These are phyloP conservation scores for Chondrilla cf. caribensis DNA, from an alignment of 37 sponge, comb jelly and placozoan species.

Conservation along the genomic window DNA sequence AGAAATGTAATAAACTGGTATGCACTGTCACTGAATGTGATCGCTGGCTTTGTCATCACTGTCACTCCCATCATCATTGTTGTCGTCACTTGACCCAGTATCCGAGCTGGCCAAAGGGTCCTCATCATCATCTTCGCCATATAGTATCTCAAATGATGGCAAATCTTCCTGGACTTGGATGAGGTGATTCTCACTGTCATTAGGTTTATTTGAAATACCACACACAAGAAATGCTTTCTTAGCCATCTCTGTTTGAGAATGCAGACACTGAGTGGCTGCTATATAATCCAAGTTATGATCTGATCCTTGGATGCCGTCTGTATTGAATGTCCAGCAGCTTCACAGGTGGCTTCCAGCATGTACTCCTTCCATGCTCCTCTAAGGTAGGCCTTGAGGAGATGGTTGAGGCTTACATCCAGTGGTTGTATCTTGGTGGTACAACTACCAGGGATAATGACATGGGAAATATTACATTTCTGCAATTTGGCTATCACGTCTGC, in stretches of 20 bases:
- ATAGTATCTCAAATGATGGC: background rate
- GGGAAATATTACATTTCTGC: background rate
- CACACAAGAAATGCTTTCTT: background rate
- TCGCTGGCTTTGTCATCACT: no score
- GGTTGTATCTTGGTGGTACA: slow-evolving; percentile 45
- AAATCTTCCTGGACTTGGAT: background rate
- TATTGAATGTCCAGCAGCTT: background rate
- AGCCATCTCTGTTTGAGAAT: background rate
- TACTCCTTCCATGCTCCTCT: slow-evolving; percentile 6
- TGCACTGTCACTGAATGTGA: no score
- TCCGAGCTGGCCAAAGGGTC: background rate
- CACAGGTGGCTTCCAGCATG: background rate
- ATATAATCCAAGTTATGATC: slow-evolving; percentile 14
- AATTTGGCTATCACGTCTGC: slow-evolving; percentile 23
- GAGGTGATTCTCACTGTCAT: background rate
- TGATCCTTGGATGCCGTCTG: background rate
- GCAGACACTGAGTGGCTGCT: background rate
- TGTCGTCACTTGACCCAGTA: background rate
- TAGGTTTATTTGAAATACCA: background rate
- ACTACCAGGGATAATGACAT: slow-evolving; percentile 41
- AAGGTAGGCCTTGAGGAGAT: slow-evolving; percentile 20
- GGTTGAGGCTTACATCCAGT: slow-evolving; percentile 41
- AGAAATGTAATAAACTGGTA: no score
- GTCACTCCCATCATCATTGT: no score
- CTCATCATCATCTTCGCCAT: slow-evolving; percentile 7